phyloP scores from a whole-genome alignment of 2,888 invertebrate species.

The Thysanoteuthis rhombus region DNA sequence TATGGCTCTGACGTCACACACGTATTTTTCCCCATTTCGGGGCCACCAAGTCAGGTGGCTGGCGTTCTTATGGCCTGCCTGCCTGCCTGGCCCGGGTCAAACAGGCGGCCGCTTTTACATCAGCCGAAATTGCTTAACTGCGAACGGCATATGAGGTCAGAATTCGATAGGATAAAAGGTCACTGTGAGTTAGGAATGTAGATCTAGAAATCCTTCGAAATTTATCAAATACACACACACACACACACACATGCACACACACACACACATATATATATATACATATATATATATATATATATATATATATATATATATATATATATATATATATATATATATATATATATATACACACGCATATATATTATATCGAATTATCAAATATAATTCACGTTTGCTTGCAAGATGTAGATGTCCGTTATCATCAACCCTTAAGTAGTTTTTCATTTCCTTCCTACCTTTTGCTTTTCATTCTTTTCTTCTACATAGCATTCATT shows the following conservation, averaged over 20 bases:
- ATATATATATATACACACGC: no score
- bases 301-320: no score
- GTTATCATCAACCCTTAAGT: neutral
- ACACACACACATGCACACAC: no score
- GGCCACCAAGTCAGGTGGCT: neutral
- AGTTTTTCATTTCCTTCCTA: neutral
- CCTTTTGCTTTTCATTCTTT: no score
- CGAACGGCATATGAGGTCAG: neutral
- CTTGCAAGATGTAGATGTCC: neutral
- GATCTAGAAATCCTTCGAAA: neutral
- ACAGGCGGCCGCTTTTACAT: no score
- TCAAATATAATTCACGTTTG: neutral
- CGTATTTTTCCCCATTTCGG: no score
- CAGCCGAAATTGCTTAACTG: neutral
- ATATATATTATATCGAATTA: no score
- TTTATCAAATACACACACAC: no score
- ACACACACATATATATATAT: no score
- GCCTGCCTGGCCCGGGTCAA: neutral
- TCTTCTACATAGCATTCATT: no score
- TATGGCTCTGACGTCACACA: neutral
- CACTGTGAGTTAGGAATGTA: neutral
- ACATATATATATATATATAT: no score
- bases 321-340: no score
- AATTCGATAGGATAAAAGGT: neutral
- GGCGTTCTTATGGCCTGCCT: neutral